Base-by-base conservation (phyloP, 2,113 vertebrate genomes). In the Ailurus styani region DNA sequence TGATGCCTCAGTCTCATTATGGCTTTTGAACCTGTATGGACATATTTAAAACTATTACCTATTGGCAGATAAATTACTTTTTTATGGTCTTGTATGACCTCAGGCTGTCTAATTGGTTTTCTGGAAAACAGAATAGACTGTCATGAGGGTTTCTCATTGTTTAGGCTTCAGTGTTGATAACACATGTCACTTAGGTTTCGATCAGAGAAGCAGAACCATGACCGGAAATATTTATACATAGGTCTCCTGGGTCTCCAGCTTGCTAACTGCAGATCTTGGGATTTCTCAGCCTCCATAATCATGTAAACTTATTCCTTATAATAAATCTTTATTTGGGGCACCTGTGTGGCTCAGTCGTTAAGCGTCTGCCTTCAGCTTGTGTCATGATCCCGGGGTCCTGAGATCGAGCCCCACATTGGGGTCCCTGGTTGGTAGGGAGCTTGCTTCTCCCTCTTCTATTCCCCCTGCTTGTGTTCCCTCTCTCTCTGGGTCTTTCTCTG, bases 21-120 rank as follows among this genome's bases (percentile, higher is more conserved):
- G 40, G 52, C 37, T 82, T 96, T 82, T 86, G 64, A 72, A 72
- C 17, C 18, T 88, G 10, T 50, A n/a, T 89, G 50, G 21, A 89
- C 25, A 77, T 88, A 81, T 66, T 93, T 96, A 86, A 95, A 77
- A 18, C 42, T 88, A 87, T 90, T 91, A 87, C 21, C 14, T 79
- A 62, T 94, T 94, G 52, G 68, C 27, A 60, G 45, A 87, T 77
- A 90, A 84, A 92, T 79, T 50, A 37, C 1, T 2, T 88, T 84
- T 92, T 55, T 79, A 54, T 87, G 5, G 1, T 78, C 64, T 94
- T 17, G 3, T 66, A 42, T 95, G 40, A 83, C 45, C 40, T 89
- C 77, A 83, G 66, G 78, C 37, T 92, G 92, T 90, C 31, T 90
- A 64, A 92, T 20, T 93, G 45, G 7, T n/a, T 85, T 95, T 88